Base-by-base conservation (phyloP, 2,797 vertebrate genomes). In the Gymnoscopelus braueri region DNA sequence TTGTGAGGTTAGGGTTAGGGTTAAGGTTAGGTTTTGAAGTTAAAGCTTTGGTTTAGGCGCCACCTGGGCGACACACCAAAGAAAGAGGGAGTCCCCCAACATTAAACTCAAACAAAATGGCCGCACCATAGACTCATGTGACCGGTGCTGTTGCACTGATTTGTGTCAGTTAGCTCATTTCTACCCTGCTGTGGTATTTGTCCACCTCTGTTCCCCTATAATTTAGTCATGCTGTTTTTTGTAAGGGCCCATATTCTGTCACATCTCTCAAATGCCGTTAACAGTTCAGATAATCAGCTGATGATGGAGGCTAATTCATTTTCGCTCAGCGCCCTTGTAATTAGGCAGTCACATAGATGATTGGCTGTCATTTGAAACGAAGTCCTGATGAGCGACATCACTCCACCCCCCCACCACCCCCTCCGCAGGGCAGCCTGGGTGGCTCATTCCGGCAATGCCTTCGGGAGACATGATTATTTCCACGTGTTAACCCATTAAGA, bases 301-400 rank as follows among this genome's bases (percentile, higher is more conserved):
- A 44, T 85, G 87, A 91, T 87, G 78, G 72, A 76, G 73, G 83
- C 78, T 84, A 76, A 87, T 92, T 92, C 63, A 77, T 88, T 90
- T 84, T 51, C 77, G 48, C 80, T 77, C 76, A 89, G 87, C 84
- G 79, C 80, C 75, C 75, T 63, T 75, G 74, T 91, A 93, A 93
- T 92, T 90, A 92, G 81, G 73, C 81, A 78, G 84, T 79, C 83
- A 68, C 35, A 66, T 74, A 44, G 7, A 44, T 81, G 82, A 91
- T 78, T 84, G 82, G 85, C 90, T 59, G 65, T 81, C 50, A 69
- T 77, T 65, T 77, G 76, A 81, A 84, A 86, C 58, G 66, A 44
- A 44, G 39, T 44, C 8, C 0, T 9, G 39, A 44, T 76, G 80
- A 88, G 82, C 80, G 62, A 61, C 81, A 75, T 79, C 72, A 50